Conservation (phyloP, 2,113 vertebrate species). For the Sinocyclocheilus grahami region DNA sequence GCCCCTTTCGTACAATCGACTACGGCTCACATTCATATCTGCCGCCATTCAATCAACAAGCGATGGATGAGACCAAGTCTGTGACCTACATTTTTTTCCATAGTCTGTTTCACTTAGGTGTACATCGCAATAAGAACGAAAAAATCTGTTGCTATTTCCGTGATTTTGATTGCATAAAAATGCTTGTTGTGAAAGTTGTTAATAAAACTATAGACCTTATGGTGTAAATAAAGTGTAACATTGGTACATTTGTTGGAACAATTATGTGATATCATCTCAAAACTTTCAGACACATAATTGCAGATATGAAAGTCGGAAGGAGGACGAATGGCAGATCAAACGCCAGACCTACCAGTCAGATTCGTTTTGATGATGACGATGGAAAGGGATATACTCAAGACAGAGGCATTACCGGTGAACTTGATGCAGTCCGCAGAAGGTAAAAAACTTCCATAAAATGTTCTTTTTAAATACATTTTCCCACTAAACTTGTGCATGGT, state of each 20-base stretch:
- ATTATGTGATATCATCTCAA: background rate
- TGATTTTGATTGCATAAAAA: background rate
- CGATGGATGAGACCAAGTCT: background rate
- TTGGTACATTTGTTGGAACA: background rate
- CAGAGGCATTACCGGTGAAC: slow-evolving; percentile 49
- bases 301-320: slow-evolving; percentile 84
- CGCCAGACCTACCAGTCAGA: slow-evolving; percentile 62
- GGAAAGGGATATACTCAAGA: slow-evolving; percentile 61
- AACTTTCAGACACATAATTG: slow-evolving; percentile 74
- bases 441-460: slow-evolving; percentile 43
- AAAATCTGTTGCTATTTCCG: background rate
- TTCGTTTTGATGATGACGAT: slow-evolving; percentile 84
- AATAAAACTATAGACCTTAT: background rate
- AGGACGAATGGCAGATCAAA: slow-evolving; percentile 48
- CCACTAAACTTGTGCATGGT: slow-evolving; percentile 10
- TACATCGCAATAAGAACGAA: background rate
- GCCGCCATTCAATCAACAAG: background rate
- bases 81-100: background rate
- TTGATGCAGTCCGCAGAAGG: slow-evolving; percentile 67
- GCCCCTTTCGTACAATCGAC: background rate
- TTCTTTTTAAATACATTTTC: background rate
- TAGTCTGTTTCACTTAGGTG: background rate
- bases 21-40: background rate
- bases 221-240: background rate
- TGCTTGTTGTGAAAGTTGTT: background rate